Conservation (phyloP, 2,113 vertebrate genomes). For the Corydoras sp. region DNA sequence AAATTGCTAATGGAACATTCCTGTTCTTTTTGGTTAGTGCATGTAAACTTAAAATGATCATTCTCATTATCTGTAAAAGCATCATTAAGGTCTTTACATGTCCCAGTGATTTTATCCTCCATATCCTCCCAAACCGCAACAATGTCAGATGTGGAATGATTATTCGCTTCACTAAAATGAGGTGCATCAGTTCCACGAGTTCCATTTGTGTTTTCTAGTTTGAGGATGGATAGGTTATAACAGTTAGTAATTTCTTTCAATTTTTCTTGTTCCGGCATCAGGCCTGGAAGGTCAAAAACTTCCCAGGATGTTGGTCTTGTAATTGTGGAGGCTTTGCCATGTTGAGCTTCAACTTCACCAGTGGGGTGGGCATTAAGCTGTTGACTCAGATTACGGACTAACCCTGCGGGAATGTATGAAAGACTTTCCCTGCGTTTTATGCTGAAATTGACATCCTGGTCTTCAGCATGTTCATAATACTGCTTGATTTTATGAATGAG, state of each 20-base stretch:
- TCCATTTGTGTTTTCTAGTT: slow-evolving; percentile 1
- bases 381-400: slow-evolving; percentile 79
- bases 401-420: slow-evolving; percentile 88
- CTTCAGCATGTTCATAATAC: slow-evolving; percentile 82
- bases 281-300: slow-evolving; percentile 67
- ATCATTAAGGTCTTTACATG: slow-evolving; percentile 34
- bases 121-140: slow-evolving; percentile 73
- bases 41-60: not conserved
- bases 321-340: slow-evolving; percentile 43
- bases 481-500: slow-evolving; percentile 84
- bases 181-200: slow-evolving; percentile 31
- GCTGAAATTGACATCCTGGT: slow-evolving; percentile 75
- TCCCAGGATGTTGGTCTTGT: slow-evolving; percentile 66
- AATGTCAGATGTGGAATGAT: slow-evolving; percentile 68
- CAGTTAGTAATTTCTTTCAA: not conserved
- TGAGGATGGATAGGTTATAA: slow-evolving; percentile 9
- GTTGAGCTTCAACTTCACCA: slow-evolving; percentile 43
- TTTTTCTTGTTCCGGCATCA: slow-evolving; percentile 42
- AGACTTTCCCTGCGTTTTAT: slow-evolving; percentile 87
- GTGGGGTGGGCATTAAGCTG: slow-evolving; percentile 71
- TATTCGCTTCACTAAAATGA: slow-evolving; percentile 55
- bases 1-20: slow-evolving; percentile 20
- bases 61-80: slow-evolving; percentile 13
- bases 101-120: slow-evolving; percentile 52
- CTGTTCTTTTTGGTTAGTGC: slow-evolving; percentile 24